Evolutionary conservation across 2,797 vertebrate species (phyloP), one percentile per base, ranked within the genome.

Genomic region (Gorsachius magnificus): DNA sequence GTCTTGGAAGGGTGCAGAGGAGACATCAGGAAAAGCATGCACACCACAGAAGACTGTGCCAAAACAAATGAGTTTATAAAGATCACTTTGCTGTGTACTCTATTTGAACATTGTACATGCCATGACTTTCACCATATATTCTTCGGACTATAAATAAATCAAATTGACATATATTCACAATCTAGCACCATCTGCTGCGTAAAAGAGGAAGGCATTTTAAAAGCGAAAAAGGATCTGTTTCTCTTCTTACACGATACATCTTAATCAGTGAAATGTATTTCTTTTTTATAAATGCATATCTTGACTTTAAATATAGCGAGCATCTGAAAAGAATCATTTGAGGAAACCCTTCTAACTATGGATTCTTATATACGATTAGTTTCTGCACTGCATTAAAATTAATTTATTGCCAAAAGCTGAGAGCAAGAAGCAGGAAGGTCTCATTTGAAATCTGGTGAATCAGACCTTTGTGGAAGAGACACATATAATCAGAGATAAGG

Each of bases 141-240:
- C 91, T 81, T 83, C 89, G 96, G 81, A 72, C 70, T 85, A 90
- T 41, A 95, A 95, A 91, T 94, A 96, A 96, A 95, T 95, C 93
- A 95, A 93, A 97, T 92, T 96, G 95, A 94, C 94, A 95, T 70
- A 91, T 96, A 95, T 92, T 96, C 97, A 95, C 95, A 95, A 84
- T 94, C 94, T 94, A 97, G 96, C 93, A 96, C 96, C 97, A 97
- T 97, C 95, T 97, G 96, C 95, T 96, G 95, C 31, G 0, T 86
- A 87, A 72, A 89, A 94, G 58, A 87, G 64, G 87, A 60, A 91
- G 78, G 41, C 81, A 69, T 94, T 95, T 94, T 92, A 81, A 89
- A 95, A 72, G 48, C 16, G 33, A 58, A 29, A 33, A 85, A 87
- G 16, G 29, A 82, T 83, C 60, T 83, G 46, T 75, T 89, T 64